Conservation (phyloP, 2,113 vertebrate genomes). For the Ammodytes marinus region DNA sequence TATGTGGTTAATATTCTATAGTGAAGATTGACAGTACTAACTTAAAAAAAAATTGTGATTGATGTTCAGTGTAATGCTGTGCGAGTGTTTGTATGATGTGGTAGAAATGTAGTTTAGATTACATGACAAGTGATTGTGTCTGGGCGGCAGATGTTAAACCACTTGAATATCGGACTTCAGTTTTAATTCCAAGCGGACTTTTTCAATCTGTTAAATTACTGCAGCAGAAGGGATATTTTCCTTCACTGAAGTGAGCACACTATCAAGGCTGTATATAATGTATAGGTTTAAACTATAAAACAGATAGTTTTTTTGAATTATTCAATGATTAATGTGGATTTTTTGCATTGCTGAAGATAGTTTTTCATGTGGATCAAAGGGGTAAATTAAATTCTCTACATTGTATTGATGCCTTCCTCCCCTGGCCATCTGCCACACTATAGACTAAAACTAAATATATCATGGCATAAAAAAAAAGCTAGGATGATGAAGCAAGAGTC, state of each 20-base stretch:
- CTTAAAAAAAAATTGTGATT: slow-evolving; percentile 18
- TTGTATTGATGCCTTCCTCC: neutral
- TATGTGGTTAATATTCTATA: neutral
- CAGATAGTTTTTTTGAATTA: neutral
- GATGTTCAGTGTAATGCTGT: slow-evolving; percentile 33
- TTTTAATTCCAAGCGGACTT: slow-evolving; percentile 14
- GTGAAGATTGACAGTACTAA: slow-evolving; percentile 13
- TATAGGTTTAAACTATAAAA: neutral
- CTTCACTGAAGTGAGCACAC: neutral
- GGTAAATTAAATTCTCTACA: neutral
- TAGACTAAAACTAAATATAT: slow-evolving; percentile 52
- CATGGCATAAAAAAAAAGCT: slow-evolving; percentile 28
- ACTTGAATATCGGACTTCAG: slow-evolving; percentile 18
- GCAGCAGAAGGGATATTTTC: slow-evolving; percentile 1
- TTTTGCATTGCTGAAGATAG: neutral
- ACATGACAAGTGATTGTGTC: slow-evolving; percentile 64
- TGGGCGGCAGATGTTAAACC: slow-evolving; percentile 66
- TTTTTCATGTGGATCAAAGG: neutral
- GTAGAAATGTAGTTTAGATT: slow-evolving; percentile 61
- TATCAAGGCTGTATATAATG: neutral
- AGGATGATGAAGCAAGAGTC: slow-evolving; percentile 61
- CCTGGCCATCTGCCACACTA: slow-evolving; percentile 8
- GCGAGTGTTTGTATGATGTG: slow-evolving; percentile 56
- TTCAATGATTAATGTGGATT: neutral
- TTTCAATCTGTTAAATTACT: slow-evolving; percentile 7